These are phyloP conservation scores for Lepidothrix coronata DNA, from an alignment of 2,113 vertebrate genomes.

Conservation along the genomic window DNA sequence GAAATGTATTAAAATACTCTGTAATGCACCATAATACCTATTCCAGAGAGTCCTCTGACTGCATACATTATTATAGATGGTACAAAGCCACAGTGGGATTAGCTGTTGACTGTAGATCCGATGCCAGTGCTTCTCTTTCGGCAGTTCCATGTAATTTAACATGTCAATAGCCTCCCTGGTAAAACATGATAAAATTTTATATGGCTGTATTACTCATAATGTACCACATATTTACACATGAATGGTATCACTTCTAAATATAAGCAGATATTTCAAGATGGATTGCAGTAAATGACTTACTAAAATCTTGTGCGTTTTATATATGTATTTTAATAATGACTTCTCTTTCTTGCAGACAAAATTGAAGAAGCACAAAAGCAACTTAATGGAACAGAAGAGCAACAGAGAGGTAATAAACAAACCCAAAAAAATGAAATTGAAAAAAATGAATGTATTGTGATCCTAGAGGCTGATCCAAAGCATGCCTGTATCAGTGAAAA, in stretches of 20 bases:
- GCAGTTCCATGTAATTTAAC: slow-evolving; percentile 3
- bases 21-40: neutral
- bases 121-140: neutral
- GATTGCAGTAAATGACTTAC: neutral
- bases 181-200: slow-evolving; percentile 28
- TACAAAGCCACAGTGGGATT: neutral
- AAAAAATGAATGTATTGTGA: neutral
- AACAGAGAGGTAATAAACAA: slow-evolving; percentile 86
- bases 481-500: neutral
- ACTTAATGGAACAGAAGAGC: slow-evolving; percentile 88
- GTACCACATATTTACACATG: neutral
- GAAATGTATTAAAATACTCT: neutral
- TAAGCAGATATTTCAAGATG: neutral
- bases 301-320: neutral
- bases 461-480: neutral
- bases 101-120: neutral
- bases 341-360: slow-evolving; percentile 86
- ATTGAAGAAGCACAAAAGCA: slow-evolving; percentile 99
- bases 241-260: neutral
- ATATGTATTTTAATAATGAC: neutral
- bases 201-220: neutral
- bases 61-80: neutral
- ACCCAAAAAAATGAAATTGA: neutral
- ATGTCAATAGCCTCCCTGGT: slow-evolving; percentile 9
- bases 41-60: slow-evolving; percentile 1